Conservation (phyloP, 2,113 vertebrate species). For the Beaufortia kweichowensis region DNA sequence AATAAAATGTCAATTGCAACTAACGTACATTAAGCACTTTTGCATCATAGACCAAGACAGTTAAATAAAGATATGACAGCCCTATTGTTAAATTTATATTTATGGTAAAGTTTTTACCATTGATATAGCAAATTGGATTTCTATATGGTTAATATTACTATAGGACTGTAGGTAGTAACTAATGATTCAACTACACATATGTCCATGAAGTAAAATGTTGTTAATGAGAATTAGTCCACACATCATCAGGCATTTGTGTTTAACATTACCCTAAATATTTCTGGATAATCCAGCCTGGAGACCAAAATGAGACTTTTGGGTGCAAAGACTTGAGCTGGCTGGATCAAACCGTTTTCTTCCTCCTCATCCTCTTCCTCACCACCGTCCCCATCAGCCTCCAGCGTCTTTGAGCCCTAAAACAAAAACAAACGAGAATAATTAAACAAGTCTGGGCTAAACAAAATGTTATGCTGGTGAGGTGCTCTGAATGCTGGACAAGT, state of each 20-base stretch:
- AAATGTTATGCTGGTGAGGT: neutral
- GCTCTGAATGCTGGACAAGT: neutral
- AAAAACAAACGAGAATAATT: slow-evolving; percentile 52
- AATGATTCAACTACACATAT: no score
- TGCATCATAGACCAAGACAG: no score
- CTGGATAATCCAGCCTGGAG: slow-evolving; percentile 93
- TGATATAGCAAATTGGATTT: no score
- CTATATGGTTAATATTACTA: no score
- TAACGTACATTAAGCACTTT: no score
- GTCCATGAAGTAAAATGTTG: no score
- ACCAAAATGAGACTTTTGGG: slow-evolving; percentile 97
- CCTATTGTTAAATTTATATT: no score
- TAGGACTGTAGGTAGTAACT: no score
- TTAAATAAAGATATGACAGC: no score
- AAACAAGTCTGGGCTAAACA: slow-evolving; percentile 19
- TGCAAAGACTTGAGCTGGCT: slow-evolving; percentile 94
- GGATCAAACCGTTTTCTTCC: slow-evolving; percentile 88
- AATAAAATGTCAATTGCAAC: no score
- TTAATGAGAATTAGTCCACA: no score
- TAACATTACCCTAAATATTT: slow-evolving; percentile 93
- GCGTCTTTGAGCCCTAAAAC: slow-evolving; percentile 86
- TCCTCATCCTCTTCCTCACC: slow-evolving; percentile 86
- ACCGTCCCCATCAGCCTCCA: slow-evolving; percentile 82
- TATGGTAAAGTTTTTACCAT: no score
- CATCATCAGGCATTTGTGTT: neutral